These are phyloP conservation scores for Oreochromis niloticus DNA, from an alignment of 2,113 vertebrate species.

Conservation along the genomic window DNA sequence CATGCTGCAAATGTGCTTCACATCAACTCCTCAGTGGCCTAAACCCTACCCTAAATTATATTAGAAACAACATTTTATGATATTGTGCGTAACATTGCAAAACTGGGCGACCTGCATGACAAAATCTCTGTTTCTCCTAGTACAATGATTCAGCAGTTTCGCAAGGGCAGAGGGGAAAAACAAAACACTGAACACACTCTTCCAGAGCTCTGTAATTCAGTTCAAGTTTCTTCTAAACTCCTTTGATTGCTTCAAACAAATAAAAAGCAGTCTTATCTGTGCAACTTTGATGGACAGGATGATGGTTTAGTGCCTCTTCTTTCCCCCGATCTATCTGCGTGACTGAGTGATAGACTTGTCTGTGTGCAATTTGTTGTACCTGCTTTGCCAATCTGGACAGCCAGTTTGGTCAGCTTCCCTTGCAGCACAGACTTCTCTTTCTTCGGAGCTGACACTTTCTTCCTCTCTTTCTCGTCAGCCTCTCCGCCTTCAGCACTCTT, in stretches of 20 bases:
- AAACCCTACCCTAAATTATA: background rate
- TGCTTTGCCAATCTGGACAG: constrained; percentile 98
- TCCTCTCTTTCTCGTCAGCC: constrained; percentile 89
- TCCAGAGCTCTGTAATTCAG: background rate
- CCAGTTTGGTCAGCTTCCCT: constrained; percentile 97
- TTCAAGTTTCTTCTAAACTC: background rate
- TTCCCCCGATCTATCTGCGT: background rate
- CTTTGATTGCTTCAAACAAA: background rate
- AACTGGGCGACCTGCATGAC: background rate
- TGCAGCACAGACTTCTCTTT: constrained; percentile 98
- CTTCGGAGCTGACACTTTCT: constrained; percentile 87
- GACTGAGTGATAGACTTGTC: constrained; percentile 13
- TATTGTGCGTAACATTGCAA: background rate
- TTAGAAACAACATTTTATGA: background rate
- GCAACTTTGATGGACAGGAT: constrained; percentile 16
- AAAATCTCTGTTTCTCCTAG: background rate
- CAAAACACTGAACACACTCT: background rate
- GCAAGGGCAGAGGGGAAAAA: background rate
- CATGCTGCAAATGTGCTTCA: background rate
- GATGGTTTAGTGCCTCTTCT: background rate
- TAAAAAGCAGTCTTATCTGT: background rate
- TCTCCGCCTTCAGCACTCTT: constrained; percentile 97
- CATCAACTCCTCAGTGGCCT: background rate
- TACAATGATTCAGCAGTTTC: background rate
- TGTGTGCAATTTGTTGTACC: constrained; percentile 66